Conservation (phyloP, 2,888 invertebrate genomes). For the Thera britannica region DNA sequence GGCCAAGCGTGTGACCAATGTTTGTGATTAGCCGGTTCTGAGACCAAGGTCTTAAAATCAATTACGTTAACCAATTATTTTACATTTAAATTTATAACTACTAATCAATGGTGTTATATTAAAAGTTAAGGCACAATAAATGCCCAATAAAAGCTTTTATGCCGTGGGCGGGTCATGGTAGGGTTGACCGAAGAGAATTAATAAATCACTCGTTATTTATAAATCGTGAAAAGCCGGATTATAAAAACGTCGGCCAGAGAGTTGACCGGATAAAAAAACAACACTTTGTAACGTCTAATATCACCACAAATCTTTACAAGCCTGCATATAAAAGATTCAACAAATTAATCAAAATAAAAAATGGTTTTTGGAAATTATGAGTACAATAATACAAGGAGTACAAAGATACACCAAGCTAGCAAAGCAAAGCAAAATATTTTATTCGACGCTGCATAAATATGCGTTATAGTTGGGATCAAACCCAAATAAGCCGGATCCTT, state of each 20-base stretch:
- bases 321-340: no score
- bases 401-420: no score
- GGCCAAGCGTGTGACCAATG: slow-evolving; percentile 24
- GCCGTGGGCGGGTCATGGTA: slow-evolving; percentile 30
- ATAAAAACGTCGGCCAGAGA: not conserved
- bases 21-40: slow-evolving; percentile 17
- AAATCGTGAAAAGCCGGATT: not conserved
- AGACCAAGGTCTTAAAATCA: slow-evolving; percentile 25
- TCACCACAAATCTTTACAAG: no score
- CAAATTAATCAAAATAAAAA: no score
- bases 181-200: slow-evolving; percentile 11
- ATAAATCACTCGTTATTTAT: not conserved
- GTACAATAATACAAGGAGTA: no score
- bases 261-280: no score
- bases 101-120: slow-evolving; percentile 36
- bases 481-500: no score
- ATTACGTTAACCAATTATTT: slow-evolving; percentile 28
- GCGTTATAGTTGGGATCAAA: no score
- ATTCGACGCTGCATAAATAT: no score
- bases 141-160: slow-evolving; percentile 37
- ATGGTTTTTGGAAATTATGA: no score
- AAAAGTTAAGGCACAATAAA: slow-evolving; percentile 37
- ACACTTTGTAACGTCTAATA: no score
- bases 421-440: no score
- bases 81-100: slow-evolving; percentile 31